A percentile compares a stretch with the other conserved stretches of the same genome.
These are phyloP conservation scores for Clarias macrocephalus DNA, from an alignment of 2,113 vertebrate genomes.

Conservation along the genomic window DNA sequence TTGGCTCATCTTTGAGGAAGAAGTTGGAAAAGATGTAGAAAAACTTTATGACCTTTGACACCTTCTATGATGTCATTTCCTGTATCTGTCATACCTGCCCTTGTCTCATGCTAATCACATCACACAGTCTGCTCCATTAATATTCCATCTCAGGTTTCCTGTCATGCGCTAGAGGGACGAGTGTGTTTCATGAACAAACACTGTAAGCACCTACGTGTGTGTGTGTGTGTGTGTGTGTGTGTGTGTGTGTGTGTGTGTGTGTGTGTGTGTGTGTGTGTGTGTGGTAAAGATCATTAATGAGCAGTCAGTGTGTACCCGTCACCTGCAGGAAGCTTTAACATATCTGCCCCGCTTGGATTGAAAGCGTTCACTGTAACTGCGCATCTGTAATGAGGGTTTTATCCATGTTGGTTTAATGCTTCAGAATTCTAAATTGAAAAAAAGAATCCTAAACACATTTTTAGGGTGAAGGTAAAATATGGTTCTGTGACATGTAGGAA, in stretches of 20 bases:
- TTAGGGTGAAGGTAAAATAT: too few species aligned
- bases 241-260: background rate
- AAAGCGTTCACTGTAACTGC: background rate
- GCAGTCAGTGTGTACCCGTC: background rate
- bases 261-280: background rate
- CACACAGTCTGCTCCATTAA: background rate
- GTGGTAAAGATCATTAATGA: background rate
- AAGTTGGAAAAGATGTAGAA: background rate
- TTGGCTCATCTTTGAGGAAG: background rate
- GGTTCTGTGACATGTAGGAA: too few species aligned
- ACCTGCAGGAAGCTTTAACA: background rate
- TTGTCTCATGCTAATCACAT: background rate
- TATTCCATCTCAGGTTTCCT: background rate
- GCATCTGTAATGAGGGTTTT: background rate
- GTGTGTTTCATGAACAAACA: background rate
- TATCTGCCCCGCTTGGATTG: background rate
- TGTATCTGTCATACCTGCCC: background rate
- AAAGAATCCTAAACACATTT: too few species aligned
- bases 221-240: background rate
- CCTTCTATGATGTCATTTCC: background rate
- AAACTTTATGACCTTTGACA: constrained; percentile 9
- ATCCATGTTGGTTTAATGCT: background rate
- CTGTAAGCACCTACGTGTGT: background rate
- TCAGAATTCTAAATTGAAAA: too few species aligned
- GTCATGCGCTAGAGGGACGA: background rate